These are phyloP conservation scores for Sardinella longiceps DNA, from an alignment of 2,797 vertebrate species.

Conservation along the genomic window DNA sequence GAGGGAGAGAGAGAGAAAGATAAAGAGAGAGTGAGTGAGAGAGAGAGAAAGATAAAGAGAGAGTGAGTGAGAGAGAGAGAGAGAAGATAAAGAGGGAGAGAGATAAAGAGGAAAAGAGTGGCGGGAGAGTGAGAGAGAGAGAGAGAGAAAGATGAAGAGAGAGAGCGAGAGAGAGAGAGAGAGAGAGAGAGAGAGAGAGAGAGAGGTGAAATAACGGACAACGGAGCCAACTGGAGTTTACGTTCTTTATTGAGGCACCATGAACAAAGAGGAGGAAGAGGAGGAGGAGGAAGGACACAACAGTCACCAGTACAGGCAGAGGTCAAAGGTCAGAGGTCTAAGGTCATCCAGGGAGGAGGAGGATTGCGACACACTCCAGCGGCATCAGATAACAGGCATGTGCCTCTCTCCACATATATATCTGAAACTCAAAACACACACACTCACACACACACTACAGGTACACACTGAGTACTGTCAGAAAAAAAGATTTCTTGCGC, in stretches of 20 bases:
- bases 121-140: too few relatives aligned
- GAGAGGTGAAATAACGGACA: constrained; percentile 36
- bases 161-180: background rate
- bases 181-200: background rate
- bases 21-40: too few relatives aligned
- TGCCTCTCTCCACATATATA: background rate
- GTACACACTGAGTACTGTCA: background rate
- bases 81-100: too few relatives aligned
- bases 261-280: constrained; percentile 18
- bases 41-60: too few relatives aligned
- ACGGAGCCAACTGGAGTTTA: constrained; percentile 15
- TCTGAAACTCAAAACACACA: background rate
- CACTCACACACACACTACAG: background rate
- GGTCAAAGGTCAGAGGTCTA: background rate
- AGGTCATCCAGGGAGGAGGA: background rate
- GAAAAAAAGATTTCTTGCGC: background rate
- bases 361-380: background rate
- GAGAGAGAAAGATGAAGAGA: too few relatives aligned
- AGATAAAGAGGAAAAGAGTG: too few relatives aligned
- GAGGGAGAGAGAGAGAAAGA: too few relatives aligned
- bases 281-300: constrained; percentile 8
- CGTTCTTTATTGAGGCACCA: constrained; percentile 19
- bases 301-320: background rate
- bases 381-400: background rate
- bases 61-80: too few relatives aligned